These are phyloP conservation scores for Nothocercus nigrocapillus DNA, from an alignment of 2,113 vertebrate genomes.

Conservation along the genomic window DNA sequence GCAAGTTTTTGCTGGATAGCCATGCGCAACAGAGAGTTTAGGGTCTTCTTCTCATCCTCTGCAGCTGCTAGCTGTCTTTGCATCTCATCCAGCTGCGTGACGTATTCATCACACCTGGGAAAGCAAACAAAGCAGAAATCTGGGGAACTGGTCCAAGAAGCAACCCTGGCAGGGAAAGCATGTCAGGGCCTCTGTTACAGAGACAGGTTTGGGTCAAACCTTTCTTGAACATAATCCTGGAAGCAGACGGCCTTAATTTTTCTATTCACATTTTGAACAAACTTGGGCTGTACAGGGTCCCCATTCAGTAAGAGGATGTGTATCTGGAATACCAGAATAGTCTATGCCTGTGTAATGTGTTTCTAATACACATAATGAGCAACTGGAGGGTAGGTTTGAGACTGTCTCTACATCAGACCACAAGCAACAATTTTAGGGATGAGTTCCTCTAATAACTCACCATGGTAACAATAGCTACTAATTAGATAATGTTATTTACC, in stretches of 20 bases:
- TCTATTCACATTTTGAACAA: background rate
- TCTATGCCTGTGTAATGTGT: rapidly evolving
- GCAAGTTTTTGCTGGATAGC: slow-evolving; percentile 99
- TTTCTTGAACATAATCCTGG: background rate
- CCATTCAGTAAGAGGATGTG: background rate
- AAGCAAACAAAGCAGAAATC: slow-evolving; percentile 18
- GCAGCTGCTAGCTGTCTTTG: slow-evolving; percentile 97
- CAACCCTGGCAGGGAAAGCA: rapidly evolving
- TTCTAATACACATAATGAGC: background rate
- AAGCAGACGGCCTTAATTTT: background rate
- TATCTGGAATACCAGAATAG: background rate
- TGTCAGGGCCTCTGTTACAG: rapidly evolving
- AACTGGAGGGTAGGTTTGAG: background rate
- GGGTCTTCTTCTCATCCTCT: slow-evolving; percentile 98
- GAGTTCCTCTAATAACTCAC: background rate
- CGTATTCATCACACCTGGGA: slow-evolving; percentile 95
- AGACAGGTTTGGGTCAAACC: background rate
- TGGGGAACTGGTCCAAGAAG: background rate
- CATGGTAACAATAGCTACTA: background rate
- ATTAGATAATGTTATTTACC: background rate
- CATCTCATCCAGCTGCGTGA: slow-evolving; percentile 97
- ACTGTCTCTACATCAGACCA: background rate
- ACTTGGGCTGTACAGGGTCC: background rate
- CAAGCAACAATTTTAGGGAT: background rate
- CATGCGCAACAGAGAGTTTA: slow-evolving; percentile 97